These are phyloP conservation scores for Lepidochitona cinerea DNA, from an alignment of 2,888 invertebrate genomes.

Conservation along the genomic window DNA sequence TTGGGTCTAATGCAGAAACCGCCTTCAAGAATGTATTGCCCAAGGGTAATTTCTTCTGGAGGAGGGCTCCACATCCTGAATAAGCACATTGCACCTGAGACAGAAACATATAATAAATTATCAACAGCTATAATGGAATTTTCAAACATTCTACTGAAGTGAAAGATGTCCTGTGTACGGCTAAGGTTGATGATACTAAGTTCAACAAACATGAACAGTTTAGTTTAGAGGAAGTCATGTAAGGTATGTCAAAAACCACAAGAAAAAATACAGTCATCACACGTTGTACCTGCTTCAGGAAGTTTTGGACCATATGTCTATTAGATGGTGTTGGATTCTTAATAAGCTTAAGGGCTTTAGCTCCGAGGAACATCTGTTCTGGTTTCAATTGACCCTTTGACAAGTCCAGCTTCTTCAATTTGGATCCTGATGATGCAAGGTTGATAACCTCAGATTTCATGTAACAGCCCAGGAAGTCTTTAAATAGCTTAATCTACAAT, in stretches of 20 bases:
- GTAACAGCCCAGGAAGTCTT: no score
- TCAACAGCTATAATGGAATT: neutral
- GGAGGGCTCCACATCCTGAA: slow-evolving; percentile 14
- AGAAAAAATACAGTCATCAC: neutral
- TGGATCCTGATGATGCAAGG: no score
- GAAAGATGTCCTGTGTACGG: neutral
- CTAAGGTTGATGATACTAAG: no score
- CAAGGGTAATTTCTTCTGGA: slow-evolving; percentile 35
- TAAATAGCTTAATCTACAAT: neutral
- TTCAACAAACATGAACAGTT: neutral
- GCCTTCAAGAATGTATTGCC: slow-evolving; percentile 22
- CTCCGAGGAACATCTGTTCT: no score
- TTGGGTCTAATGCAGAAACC: slow-evolving; percentile 29
- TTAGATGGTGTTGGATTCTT: neutral
- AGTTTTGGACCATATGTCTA: neutral
- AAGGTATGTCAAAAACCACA: neutral
- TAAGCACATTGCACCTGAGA: slow-evolving; percentile 19
- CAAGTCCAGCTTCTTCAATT: no score
- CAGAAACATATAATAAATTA: neutral
- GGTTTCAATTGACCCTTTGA: no score
- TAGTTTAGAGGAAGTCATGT: neutral
- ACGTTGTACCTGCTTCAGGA: neutral
- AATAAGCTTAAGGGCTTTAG: neutral
- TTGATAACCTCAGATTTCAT: no score
- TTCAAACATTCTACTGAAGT: neutral